Evolutionary conservation across 2,888 invertebrate species (phyloP), one percentile per base, ranked within the genome.

Genomic region (Dryocosmus kuriphilus): DNA sequence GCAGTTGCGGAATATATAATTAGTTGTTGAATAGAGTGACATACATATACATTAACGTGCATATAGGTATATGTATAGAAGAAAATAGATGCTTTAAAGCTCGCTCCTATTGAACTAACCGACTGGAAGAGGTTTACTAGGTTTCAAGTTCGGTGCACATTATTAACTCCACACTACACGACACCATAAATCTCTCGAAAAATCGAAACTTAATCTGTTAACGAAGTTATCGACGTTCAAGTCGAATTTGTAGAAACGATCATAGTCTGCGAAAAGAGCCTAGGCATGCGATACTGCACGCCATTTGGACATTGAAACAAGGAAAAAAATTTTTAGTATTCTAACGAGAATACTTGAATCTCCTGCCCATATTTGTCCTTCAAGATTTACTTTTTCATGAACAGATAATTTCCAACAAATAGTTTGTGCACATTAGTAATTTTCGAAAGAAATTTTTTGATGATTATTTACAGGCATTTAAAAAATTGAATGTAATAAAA

Each of bases 171-270:
- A 46, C 27, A 27, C 41, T 67, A 67, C 27, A 27, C 27, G 46
- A 16, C 30, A 67, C 67, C 51, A 67, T 67, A 51, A 67, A 46
- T 51, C 46, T 67, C 46, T 46, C 19, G 30, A 46, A 67, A 67
- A 67, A 67, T 67, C 67, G 67, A 51, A 67, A 9, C 67, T 51
- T 46, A 67, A 57, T 57, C 46, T 46, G n/a, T 67, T 67, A 67
- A 67, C 30, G 19, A 46, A 67, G 67, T 51, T 67, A 67, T 67
- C 46, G 67, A 46, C 46, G 67, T 51, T 67, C 19, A 16, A 67
- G 46, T 67, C 30, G 46, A 67, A 67, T 46, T 67, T 67, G 30
- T 67, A 46, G 30, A 67, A 67, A 46, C 46, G 46, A 67, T 67
- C 27, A 46, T 67, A 19, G 9, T 9, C 55, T 57, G 55, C 22